A percentile compares a stretch with the other conserved stretches of the same genome.
Conservation (phyloP, 2,888 invertebrate genomes). For the Himalopsyche kuldschensis region DNA sequence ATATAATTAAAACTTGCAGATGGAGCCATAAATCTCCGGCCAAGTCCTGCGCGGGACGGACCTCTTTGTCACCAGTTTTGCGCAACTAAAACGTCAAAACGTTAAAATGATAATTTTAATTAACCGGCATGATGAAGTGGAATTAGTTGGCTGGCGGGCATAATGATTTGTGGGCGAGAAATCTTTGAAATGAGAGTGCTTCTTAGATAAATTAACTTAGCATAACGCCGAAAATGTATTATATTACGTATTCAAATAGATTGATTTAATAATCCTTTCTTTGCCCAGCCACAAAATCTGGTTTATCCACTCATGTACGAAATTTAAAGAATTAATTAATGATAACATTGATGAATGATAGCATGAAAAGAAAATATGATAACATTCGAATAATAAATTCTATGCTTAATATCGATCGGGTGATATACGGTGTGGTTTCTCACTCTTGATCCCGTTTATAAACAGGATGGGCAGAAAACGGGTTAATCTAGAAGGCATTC, state of each 20-base stretch:
- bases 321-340: no score
- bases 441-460: no score
- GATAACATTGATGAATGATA: no score
- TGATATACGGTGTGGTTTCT: no score
- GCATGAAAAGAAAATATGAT: no score
- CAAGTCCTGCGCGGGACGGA: background rate
- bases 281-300: no score
- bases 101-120: background rate
- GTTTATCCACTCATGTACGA: no score
- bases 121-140: background rate
- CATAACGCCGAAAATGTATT: background rate
- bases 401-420: no score
- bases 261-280: background rate
- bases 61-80: background rate
- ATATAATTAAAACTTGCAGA: slow-evolving; percentile 32
- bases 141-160: background rate
- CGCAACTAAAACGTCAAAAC: background rate
- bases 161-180: background rate
- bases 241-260: background rate
- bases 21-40: slow-evolving; percentile 16
- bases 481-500: no score
- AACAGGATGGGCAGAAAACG: no score
- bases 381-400: no score
- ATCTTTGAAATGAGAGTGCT: background rate
- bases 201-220: background rate